Percentiles rank a stretch among this genome's conserved stretches.
Conservation (phyloP, 2,888 invertebrate species). For the Eugnorisma glareosa region DNA sequence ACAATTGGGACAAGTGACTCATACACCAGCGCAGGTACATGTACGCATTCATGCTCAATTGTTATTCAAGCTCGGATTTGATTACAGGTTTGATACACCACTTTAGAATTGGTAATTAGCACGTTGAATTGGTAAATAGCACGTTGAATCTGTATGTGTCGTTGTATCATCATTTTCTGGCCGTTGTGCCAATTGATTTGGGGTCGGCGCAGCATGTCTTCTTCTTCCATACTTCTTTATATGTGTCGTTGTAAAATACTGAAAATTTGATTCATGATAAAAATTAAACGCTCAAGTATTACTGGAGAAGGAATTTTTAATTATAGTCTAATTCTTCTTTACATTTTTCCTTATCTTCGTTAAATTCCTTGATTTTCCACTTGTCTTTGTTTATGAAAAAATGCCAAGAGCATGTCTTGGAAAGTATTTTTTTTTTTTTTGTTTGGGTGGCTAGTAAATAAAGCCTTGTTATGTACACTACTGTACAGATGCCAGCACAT, state of each 20-base stretch:
- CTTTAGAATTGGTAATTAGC: constrained; percentile 12
- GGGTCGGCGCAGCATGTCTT: too few species aligned
- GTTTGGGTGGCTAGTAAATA: too few species aligned
- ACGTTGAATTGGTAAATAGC: constrained; percentile 16
- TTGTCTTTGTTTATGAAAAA: too few species aligned
- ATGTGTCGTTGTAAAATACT: background rate
- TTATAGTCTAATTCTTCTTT: too few species aligned
- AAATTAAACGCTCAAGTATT: background rate
- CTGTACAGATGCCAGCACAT: too few species aligned
- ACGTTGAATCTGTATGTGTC: background rate
- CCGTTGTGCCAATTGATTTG: too few species aligned
- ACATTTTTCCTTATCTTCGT: too few species aligned
- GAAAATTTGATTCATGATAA: background rate
- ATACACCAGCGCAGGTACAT: constrained; percentile 8
- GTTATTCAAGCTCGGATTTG: constrained; percentile 34
- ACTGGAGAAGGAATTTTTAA: background rate
- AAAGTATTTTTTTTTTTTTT: background rate
- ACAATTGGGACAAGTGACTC: constrained; percentile 48
- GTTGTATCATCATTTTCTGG: too few species aligned
- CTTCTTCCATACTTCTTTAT: too few species aligned
- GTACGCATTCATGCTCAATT: constrained; percentile 35
- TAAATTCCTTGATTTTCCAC: too few species aligned
- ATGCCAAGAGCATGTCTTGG: too few species aligned
- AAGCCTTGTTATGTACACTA: too few species aligned
- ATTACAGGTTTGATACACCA: constrained; percentile 38